Conservation (phyloP, 2,888 invertebrate species). For the Sipha maydis region DNA sequence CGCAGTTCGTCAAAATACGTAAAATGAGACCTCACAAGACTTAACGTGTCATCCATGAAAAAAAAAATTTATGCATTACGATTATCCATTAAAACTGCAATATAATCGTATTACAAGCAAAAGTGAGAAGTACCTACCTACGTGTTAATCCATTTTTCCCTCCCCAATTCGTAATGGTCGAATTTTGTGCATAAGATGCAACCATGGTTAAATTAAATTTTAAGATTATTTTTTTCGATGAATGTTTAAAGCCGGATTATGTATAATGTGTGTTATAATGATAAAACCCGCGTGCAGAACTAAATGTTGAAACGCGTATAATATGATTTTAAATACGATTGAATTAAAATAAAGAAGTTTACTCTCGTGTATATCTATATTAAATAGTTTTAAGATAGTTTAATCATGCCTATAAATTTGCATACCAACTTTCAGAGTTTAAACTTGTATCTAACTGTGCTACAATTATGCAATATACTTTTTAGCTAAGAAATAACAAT, state of each 20-base stretch:
- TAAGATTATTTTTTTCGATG: neutral
- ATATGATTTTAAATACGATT: neutral
- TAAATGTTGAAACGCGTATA: neutral
- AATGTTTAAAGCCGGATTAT: neutral
- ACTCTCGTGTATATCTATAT: neutral
- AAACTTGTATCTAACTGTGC: neutral
- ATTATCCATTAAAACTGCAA: neutral
- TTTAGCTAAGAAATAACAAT: neutral
- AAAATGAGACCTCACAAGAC: conserved; percentile 12
- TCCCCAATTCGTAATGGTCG: neutral
- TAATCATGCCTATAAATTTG: neutral
- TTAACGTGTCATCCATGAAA: neutral
- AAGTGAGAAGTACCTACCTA: conserved; percentile 3
- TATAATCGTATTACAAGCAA: neutral
- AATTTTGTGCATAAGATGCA: neutral
- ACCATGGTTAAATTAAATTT: neutral
- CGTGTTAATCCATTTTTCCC: neutral
- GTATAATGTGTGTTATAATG: neutral
- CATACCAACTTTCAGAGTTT: neutral
- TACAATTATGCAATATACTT: neutral
- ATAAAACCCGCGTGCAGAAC: neutral
- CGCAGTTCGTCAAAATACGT: conserved; percentile 2
- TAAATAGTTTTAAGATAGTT: neutral
- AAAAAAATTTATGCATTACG: conserved; percentile 12
- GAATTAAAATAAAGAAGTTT: neutral